Evolutionary conservation across 2,888 invertebrate genomes (phyloP), one percentile per base, ranked within the genome.

Genomic region (Perdita meconis): DNA sequence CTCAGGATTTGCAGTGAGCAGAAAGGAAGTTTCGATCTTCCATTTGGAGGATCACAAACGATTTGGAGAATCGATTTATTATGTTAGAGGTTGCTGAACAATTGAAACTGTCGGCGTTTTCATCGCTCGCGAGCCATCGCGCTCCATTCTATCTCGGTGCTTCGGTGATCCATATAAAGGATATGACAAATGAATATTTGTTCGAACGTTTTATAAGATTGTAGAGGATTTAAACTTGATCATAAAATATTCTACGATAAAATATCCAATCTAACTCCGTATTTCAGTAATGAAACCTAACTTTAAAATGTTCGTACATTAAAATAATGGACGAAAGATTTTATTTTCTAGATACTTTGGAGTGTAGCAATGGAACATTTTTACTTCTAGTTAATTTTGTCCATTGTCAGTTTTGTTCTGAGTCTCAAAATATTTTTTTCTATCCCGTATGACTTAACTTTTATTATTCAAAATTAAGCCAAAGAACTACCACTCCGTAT

Each of bases 111-210:
- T 53, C 42, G 42, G 16, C 16, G 42, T 42, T 42, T 16, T 40
- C 40, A 40, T 40, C 40, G 40, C 40, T 42, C 4, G n/a, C 65
- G 42, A 16, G 16, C 42, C 16, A 42, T 44, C 34, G 12, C 16
- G 53, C 30, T 53, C 30, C 34, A 30, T 53, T 53, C 30, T 53
- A 34, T 19, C 6, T 19, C 6, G 16, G 16, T 19, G 8, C 44
- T 2, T 2, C 40, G 40, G 4, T 19, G 13, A 77, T 42, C 42
- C 55, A 50, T 53, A 67, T 56, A 64, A 8, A 66, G 16, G 30
- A 30, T 34, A 30, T 30, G 30, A 24, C 10, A 16, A 6, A 6
- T 53, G 16, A 10, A 8, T n/a, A n/a, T n/a, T n/a, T n/a, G n/a
- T n/a, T n/a, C n/a, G n/a, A n/a, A n/a, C n/a, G n/a, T n/a, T n/a